A percentile compares a stretch with the other conserved stretches of the same genome.
Conservation (phyloP, 2,113 vertebrate genomes). For the Rhabdornis inornatus region DNA sequence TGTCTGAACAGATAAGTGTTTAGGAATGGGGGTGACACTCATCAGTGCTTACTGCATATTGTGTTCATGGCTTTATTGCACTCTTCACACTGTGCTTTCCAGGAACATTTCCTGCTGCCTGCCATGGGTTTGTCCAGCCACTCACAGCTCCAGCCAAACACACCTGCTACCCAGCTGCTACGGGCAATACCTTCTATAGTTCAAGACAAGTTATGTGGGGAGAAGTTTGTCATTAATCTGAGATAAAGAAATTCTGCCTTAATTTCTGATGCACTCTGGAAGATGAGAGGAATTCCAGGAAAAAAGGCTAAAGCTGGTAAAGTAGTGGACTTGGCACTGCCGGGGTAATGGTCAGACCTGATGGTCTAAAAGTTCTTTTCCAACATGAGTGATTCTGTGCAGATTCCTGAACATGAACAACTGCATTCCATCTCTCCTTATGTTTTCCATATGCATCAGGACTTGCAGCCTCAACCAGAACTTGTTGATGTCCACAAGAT, state of each 20-base stretch:
- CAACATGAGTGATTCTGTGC: neutral
- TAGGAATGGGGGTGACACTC: neutral
- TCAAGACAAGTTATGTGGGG: neutral
- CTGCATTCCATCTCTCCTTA: neutral
- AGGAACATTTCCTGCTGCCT: neutral
- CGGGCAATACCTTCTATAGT: neutral
- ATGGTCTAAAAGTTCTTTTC: neutral
- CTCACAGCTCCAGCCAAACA: neutral
- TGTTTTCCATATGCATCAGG: neutral
- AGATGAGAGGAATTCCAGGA: neutral
- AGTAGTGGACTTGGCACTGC: neutral
- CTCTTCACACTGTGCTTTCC: neutral
- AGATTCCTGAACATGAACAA: neutral
- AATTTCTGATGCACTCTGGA: neutral
- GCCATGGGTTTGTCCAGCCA: neutral
- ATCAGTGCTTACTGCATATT: fast-evolving
- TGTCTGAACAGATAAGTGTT: neutral
- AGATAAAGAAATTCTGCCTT: neutral
- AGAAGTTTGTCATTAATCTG: neutral
- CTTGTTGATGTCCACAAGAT: neutral
- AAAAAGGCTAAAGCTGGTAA: neutral
- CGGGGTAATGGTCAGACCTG: neutral
- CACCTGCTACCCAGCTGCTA: neutral
- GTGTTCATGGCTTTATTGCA: neutral
- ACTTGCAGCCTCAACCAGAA: neutral